Evolutionary conservation across 2,888 invertebrate genomes (phyloP).

Genomic region (Drosophila trichaetosa): DNA sequence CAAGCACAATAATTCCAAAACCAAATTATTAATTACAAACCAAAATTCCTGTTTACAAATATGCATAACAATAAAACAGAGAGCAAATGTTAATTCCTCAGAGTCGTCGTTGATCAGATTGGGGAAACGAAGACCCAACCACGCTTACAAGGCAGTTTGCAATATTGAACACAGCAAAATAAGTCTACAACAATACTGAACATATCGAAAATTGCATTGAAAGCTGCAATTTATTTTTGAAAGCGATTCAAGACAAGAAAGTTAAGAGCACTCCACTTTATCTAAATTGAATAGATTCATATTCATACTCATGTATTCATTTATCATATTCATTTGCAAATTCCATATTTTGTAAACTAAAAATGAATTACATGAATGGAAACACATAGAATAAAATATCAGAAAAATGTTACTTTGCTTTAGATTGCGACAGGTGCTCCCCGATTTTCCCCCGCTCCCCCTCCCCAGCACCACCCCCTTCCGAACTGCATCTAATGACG

Average conservation of each 20-base stretch:
- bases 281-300: no score
- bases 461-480: not conserved
- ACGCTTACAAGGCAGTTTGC: not conserved
- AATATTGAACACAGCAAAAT: not conserved
- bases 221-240: not conserved
- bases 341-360: no score
- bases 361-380: not conserved
- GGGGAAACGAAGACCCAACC: not conserved
- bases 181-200: not conserved
- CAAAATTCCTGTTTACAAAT: not conserved
- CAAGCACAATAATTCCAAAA: not conserved
- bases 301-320: no score
- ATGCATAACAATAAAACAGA: not conserved
- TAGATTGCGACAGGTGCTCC: not conserved
- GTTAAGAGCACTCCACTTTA: no score
- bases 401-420: not conserved
- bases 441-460: not conserved
- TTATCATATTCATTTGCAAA: no score
- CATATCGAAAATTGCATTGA: not conserved
- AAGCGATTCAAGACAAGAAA: no score
- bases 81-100: no score
- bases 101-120: no score
- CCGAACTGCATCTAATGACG: slow-evolving; percentile 15
- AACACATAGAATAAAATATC: no score
- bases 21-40: not conserved